Evolutionary conservation across 2,888 invertebrate species (phyloP), one percentile per base, ranked within the genome.

Genomic region (Luperina testacea): DNA sequence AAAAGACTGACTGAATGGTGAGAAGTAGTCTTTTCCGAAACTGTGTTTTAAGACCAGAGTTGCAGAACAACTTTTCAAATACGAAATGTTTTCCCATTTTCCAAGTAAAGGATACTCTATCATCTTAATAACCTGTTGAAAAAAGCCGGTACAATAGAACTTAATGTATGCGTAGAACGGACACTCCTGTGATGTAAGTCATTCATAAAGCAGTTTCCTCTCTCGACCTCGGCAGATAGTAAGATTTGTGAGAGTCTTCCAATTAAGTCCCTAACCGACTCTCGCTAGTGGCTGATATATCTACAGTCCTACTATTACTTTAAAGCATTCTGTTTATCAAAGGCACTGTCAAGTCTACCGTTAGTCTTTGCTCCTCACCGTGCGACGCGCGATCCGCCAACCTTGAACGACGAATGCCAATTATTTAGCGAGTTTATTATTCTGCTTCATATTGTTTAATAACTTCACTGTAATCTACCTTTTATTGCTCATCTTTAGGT

Each of bases 401-500:
- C 94, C 93, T 93, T 93, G 92, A 91, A 90, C 84, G 75, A 73
- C 88, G 76, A 90, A 89, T 90, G 92, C 90, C 91, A 92, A 93
- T 93, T 92, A 92, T 91, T 84, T 89, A 73, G 48, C 75, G 72
- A 89, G 87, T 92, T 92, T 92, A 92, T 91, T 90, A 90, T 90
- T 89, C 85, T 83, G 87, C 90, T 89, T 91, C 87, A 90, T 90
- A 91, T 84, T 85, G 82, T 82, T 85, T 87, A 84, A 87, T 88
- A 87, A 89, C 86, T 79, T 70, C 61, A 83, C 64, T 76, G 51
- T 67, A 69, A 73, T 72, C 70, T 82, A 80, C 87, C 78, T 88
- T 79, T 79, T 83, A 76, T 72, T 78, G 42, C 45, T 77, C 57
- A 24, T 70, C 63, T 77, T 74, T 48, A 83, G 74, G 79, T 81